Evolutionary conservation across 2,797 vertebrate species (phyloP), one percentile per base, ranked within the genome.

Genomic region (Hybognathus amarus): DNA sequence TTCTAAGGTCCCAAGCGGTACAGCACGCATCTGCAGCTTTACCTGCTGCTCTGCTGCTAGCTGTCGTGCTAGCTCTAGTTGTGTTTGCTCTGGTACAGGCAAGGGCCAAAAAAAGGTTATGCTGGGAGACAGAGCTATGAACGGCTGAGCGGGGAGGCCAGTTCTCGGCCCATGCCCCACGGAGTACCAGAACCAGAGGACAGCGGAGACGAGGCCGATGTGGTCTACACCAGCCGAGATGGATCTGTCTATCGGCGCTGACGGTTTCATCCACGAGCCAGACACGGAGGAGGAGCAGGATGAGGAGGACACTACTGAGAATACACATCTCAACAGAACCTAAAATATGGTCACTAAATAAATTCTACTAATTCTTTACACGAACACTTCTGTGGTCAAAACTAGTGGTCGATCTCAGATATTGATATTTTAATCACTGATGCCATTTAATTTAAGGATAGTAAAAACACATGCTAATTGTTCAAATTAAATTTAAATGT

Each of bases 111-210:
- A 95, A 92, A 84, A 91, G 87, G 86, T 85, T 95, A 5, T 96
- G 95, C 90, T 96, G 95, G 95, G 95, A 91, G 89, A 24, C 93
- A 82, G 76, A 95, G 91, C 88, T 96, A 96, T 27, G 94, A 96
- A 91, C 92, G 93, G 63, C 89, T 96, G 86, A 93, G 92, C 0
- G 94, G 94, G 74, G 91, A 84, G 5, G 92, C 90, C 17, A 45
- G 87, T 27, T 63, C 80, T 11, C 82, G 79, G 0, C 90, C 83
- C 82, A 94, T 94, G 93, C 92, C 92, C 20, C 94, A 95, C 0
- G 94, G 94, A 0, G 94, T 94, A 33, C 80, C 93, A 0, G 92
- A 90, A 80, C 94, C 93, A 0, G 85, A 88, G 18, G 92, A 94
- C 84, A 94, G 92, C 0, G 94, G 94, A 9, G 95, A 95, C 20